These are phyloP conservation scores for Erpetoichthys calabaricus DNA, from an alignment of 2,797 vertebrate genomes.

Conservation along the genomic window DNA sequence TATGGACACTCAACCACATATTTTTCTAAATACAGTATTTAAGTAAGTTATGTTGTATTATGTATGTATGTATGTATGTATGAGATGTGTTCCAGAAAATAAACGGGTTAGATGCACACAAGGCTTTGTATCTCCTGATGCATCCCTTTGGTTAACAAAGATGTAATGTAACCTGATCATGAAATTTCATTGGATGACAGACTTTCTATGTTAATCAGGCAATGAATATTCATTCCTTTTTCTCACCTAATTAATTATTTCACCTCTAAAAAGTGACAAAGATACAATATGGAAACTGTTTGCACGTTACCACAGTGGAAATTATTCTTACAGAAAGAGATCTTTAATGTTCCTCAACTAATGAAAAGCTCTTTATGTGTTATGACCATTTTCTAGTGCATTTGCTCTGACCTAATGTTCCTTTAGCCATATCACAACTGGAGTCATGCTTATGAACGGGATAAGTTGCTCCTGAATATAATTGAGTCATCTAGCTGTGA, in stretches of 20 bases:
- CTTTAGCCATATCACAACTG: slow-evolving; percentile 9
- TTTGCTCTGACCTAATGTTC: slow-evolving; percentile 20
- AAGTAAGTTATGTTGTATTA: too few relatives aligned
- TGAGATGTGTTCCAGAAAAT: too few relatives aligned
- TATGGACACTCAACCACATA: too few relatives aligned
- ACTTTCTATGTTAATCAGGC: background rate
- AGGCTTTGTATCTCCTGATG: too few relatives aligned
- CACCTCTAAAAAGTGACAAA: background rate
- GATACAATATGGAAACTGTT: background rate
- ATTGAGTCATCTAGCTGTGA: slow-evolving; percentile 29
- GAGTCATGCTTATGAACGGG: slow-evolving; percentile 13
- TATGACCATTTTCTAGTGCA: slow-evolving; percentile 18
- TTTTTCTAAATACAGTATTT: too few relatives aligned
- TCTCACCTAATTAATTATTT: background rate
- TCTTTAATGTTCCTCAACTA: slow-evolving; percentile 25
- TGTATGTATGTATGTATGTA: too few relatives aligned
- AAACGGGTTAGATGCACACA: too few relatives aligned
- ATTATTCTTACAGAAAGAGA: slow-evolving; percentile 8
- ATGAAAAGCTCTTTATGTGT: slow-evolving; percentile 21
- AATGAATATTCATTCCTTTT: background rate
- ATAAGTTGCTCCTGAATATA: slow-evolving; percentile 18
- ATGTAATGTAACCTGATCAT: background rate
- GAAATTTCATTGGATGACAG: background rate
- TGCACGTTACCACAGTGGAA: background rate
- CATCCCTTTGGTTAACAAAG: too few relatives aligned